Base-by-base conservation (phyloP, 2,888 invertebrate genomes). In the Orthosia incerta region DNA sequence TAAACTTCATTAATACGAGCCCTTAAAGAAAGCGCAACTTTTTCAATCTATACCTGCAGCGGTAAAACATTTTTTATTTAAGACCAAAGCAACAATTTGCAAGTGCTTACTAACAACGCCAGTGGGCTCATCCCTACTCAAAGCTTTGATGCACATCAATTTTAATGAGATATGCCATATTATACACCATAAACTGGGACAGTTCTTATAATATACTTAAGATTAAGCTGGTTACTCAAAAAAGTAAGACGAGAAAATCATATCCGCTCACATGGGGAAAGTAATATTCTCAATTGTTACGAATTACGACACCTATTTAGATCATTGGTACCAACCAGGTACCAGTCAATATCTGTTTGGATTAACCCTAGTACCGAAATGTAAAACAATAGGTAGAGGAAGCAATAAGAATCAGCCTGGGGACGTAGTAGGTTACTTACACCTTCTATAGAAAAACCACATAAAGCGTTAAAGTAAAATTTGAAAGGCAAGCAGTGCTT, bases 291-390 rank as follows among this genome's bases (percentile, higher is more conserved):
- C 31, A 59, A 57, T 76, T 51, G 15, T 76, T 46, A 51, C n/a
- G 23, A 76, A 76, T 68, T 59, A 76, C 46, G 45, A 51, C 48
- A 76, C 39, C 20, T 66, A 57, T 74, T 11, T 74, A 67, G 67
- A 74, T 45, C 57, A 23, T 13, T 31, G 45, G 76, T 50, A 50
- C 56, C 75, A 76, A 50, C 56, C 75, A 76, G 76, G 26, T 46
- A 66, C 76, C 50, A 46, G 23, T 66, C 50, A 39, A 23, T 20
- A 45, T 16, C n/a, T 46, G 26, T 4, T 18, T n/a, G 56, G 23
- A 26, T 56, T 26, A 56, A 26, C 12, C 31, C 26, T 31, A 57
- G 26, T 57, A 18, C 15, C 18, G 3, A 74, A 55, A 23, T 48
- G 4, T 63, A n/a, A 55, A 16, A 13, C 15, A 39, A 23, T 26